phyloP scores from a whole-genome alignment of 2,797 vertebrate species.

The Acanthurus tractus region DNA sequence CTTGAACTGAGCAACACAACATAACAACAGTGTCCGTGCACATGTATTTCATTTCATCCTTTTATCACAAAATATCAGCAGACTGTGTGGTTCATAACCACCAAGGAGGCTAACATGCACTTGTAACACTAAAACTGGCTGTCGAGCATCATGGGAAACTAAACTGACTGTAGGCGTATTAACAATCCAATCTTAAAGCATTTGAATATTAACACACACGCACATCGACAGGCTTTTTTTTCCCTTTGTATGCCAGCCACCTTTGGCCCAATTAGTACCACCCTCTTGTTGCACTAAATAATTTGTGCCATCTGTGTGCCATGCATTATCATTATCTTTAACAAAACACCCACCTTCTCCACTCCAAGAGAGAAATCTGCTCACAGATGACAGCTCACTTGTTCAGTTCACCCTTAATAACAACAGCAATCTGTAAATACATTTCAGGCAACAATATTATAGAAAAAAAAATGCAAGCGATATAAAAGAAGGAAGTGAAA shows the following conservation, averaged over 20 bases:
- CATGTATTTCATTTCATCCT: too few species aligned
- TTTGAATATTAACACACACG: too few species aligned
- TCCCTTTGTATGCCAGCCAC: constrained; percentile 21
- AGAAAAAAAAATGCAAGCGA: constrained; percentile 21
- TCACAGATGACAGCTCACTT: constrained; percentile 64
- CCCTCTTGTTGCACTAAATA: constrained; percentile 54
- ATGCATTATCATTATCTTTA: constrained; percentile 60
- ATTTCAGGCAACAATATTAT: constrained; percentile 48
- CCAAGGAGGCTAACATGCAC: too few species aligned
- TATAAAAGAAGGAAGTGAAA: neutral
- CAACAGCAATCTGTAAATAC: constrained; percentile 48
- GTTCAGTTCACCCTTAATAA: constrained; percentile 50
- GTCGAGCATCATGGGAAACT: too few species aligned
- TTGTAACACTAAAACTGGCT: too few species aligned
- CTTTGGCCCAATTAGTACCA: constrained; percentile 55
- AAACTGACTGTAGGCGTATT: too few species aligned
- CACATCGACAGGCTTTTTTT: neutral
- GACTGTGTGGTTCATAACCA: too few species aligned
- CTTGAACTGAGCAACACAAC: too few species aligned
- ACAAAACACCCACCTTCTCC: constrained; percentile 58
- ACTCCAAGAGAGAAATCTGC: constrained; percentile 56
- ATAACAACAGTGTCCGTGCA: too few species aligned
- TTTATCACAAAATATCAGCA: too few species aligned
- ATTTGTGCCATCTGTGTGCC: constrained; percentile 61
- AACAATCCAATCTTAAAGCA: too few species aligned